phyloP scores from a whole-genome alignment of 2,888 invertebrate species.

The Ctena decussata region DNA sequence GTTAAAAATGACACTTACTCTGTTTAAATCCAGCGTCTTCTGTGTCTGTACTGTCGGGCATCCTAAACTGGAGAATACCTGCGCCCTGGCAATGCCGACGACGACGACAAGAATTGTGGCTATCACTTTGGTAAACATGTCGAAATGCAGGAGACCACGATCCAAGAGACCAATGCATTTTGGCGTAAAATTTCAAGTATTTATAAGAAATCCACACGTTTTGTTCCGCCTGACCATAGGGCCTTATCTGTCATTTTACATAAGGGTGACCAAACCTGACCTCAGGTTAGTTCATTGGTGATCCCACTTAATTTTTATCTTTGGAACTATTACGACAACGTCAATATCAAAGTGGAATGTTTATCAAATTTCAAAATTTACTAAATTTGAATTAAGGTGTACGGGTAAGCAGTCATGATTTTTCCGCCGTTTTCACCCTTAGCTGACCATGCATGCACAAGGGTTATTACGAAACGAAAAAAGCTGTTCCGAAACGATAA shows the following conservation, averaged over 20 bases:
- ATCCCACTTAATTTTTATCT: neutral
- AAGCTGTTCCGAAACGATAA: too few species aligned
- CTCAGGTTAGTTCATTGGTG: neutral
- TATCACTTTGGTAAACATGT: neutral
- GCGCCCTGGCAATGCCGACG: slow-evolving; percentile 36
- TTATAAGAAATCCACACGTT: neutral
- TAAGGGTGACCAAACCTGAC: neutral
- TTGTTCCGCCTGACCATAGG: neutral
- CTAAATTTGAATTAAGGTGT: too few species aligned
- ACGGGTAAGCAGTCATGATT: too few species aligned
- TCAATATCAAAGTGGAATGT: neutral
- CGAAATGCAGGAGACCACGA: neutral
- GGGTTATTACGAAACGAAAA: too few species aligned
- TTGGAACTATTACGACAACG: neutral
- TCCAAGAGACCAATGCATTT: neutral
- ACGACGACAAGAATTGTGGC: neutral
- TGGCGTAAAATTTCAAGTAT: neutral
- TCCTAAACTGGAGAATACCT: slow-evolving; percentile 55
- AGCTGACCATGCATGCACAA: too few species aligned
- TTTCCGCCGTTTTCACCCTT: too few species aligned
- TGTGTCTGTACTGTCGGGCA: slow-evolving; percentile 59
- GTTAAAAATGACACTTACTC: slow-evolving; percentile 41
- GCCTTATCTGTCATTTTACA: neutral
- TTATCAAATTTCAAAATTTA: too few species aligned
- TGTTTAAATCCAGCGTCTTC: slow-evolving; percentile 54